Conservation (phyloP, 2,113 vertebrate species). For the Caretta caretta region DNA sequence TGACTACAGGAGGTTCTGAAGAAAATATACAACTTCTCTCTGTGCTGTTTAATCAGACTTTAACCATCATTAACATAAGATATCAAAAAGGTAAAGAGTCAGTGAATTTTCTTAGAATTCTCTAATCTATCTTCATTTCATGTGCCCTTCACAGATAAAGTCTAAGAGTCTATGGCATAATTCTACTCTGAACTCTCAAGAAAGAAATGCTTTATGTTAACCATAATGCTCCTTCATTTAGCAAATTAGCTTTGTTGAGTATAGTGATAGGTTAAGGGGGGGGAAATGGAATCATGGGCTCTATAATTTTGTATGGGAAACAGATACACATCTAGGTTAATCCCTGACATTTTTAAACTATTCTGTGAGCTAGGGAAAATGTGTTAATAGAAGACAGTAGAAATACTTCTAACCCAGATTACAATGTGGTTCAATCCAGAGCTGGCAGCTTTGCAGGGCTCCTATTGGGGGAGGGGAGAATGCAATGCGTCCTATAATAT, state of each 20-base stretch:
- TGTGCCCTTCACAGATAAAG: neutral
- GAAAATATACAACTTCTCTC: neutral
- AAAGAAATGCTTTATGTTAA: neutral
- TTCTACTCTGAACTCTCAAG: neutral
- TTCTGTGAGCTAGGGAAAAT: neutral
- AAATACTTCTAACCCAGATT: neutral
- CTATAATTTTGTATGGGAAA: neutral
- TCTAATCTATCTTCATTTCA: neutral
- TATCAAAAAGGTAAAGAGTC: neutral
- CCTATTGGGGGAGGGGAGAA: no score
- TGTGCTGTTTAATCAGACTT: neutral
- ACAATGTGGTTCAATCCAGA: neutral
- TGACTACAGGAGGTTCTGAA: neutral
- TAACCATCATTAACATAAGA: no score
- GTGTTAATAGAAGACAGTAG: neutral
- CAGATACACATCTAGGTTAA: neutral
- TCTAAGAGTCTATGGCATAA: neutral
- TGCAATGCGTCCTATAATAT: accelerated
- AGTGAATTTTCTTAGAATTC: neutral
- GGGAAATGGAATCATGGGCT: neutral
- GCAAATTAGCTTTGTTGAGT: neutral
- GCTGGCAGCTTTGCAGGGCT: neutral
- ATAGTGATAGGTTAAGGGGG: neutral
- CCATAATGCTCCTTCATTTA: no score
- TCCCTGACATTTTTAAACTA: neutral